Evolutionary conservation across 1,140 invertebrate genomes (phyloP).

Genomic region (Hyphantria cunea): DNA sequence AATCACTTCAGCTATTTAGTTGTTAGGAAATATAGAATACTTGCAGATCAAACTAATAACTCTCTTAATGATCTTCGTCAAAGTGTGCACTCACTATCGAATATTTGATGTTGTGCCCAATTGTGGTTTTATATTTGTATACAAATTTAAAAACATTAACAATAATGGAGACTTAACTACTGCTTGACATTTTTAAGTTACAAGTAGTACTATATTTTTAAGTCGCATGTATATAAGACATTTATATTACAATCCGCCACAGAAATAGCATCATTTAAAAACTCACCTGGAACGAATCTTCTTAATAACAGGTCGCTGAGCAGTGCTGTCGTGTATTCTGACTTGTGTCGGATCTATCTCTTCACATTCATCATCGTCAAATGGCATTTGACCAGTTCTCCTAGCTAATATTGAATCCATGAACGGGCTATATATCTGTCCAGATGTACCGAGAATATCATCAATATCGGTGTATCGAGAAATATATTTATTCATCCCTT

Average conservation of each 20-base stretch:
- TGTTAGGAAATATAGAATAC: no score
- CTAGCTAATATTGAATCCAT: conserved; percentile 81
- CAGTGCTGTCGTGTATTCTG: conserved; percentile 89
- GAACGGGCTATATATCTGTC: conserved; percentile 84
- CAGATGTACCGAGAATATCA: conserved; percentile 87
- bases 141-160: no score
- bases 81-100: no score
- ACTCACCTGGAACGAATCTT: conserved; percentile 76
- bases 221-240: not conserved
- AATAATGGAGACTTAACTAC: no score
- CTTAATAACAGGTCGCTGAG: conserved; percentile 86
- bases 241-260: conserved; percentile 3
- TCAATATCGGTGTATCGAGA: conserved; percentile 92
- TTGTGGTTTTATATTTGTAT: no score
- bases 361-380: conserved; percentile 82
- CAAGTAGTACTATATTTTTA: no score
- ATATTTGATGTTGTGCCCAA: no score
- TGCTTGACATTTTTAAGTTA: no score
- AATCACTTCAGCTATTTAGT: no score
- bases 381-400: conserved; percentile 62
- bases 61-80: no score
- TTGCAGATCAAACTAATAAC: no score
- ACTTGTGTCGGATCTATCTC: conserved; percentile 88
- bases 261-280: conserved; percentile 27
- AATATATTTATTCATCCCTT: conserved; percentile 83